Percentiles rank a stretch among this genome's conserved stretches.
phyloP scores from a whole-genome alignment of 2,797 vertebrate genomes.

The Rhinichthys osculus region DNA sequence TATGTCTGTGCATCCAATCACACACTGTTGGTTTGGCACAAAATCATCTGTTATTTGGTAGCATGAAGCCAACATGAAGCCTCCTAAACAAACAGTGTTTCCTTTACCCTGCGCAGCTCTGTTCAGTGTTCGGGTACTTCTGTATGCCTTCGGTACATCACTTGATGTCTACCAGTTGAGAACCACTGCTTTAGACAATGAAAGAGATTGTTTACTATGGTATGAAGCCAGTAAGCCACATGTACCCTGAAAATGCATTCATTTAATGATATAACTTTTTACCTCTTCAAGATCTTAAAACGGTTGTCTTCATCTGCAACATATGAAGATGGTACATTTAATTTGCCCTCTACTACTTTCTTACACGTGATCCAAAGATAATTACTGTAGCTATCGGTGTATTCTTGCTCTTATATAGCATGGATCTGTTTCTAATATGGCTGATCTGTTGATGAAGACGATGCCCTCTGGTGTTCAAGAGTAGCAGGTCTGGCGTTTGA shows the following conservation, averaged over 20 bases:
- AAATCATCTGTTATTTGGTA: background rate
- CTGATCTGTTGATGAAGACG: background rate
- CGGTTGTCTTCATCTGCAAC: conserved; percentile 70
- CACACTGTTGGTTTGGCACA: background rate
- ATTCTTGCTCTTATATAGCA: conserved; percentile 44
- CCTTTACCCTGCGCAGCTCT: background rate
- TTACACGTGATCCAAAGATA: conserved; percentile 45
- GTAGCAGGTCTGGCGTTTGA: conserved; percentile 17
- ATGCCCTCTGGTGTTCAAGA: conserved; percentile 49
- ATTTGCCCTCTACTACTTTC: conserved; percentile 36
- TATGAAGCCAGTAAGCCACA: background rate
- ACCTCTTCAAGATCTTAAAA: conserved; percentile 70
- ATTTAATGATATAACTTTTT: conserved; percentile 6
- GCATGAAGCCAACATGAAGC: too few species aligned
- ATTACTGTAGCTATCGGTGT: conserved; percentile 30
- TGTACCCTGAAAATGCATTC: background rate
- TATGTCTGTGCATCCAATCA: background rate
- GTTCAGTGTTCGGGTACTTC: background rate
- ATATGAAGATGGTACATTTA: conserved; percentile 10
- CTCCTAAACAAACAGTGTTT: background rate
- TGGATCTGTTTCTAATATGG: conserved; percentile 34
- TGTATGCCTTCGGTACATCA: background rate
- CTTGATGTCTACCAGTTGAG: conserved; percentile 8
- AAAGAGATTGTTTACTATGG: conserved; percentile 10
- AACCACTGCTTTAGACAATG: conserved; percentile 16